Conservation (phyloP, 2,113 vertebrate genomes). For the Thinocorus orbignyianus region DNA sequence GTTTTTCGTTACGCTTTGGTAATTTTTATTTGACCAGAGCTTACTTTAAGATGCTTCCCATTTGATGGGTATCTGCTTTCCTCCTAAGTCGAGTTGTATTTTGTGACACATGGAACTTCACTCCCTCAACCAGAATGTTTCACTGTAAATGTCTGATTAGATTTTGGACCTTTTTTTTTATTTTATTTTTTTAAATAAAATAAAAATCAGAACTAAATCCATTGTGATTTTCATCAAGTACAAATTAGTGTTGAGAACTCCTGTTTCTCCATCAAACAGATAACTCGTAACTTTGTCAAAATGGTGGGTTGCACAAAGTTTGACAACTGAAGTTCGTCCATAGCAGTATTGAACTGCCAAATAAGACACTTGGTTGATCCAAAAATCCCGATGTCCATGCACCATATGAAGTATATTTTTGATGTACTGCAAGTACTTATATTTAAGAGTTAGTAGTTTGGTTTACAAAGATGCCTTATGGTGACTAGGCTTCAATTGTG, state of each 20-base stretch:
- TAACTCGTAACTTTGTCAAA: background rate
- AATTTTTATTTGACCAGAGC: background rate
- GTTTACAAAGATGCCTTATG: background rate
- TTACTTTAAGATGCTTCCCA: background rate
- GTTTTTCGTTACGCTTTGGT: background rate
- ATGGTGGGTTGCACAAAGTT: background rate
- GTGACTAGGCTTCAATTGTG: accelerated
- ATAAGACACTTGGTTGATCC: background rate
- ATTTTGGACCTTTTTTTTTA: background rate
- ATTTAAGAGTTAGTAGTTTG: background rate
- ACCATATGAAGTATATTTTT: background rate
- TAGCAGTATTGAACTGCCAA: background rate
- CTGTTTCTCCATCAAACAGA: background rate
- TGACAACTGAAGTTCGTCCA: background rate
- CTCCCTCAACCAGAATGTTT: background rate
- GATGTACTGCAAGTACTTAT: background rate
- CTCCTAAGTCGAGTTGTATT: background rate
- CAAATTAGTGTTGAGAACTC: background rate
- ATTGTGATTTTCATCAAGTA: background rate
- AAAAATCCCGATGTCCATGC: background rate
- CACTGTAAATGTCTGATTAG: background rate
- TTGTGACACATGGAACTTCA: background rate
- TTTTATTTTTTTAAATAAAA: background rate
- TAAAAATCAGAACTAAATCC: background rate
- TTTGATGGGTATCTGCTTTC: background rate